These are phyloP conservation scores for Tenodera sinensis DNA, from an alignment of 2,888 invertebrate genomes.

Conservation along the genomic window DNA sequence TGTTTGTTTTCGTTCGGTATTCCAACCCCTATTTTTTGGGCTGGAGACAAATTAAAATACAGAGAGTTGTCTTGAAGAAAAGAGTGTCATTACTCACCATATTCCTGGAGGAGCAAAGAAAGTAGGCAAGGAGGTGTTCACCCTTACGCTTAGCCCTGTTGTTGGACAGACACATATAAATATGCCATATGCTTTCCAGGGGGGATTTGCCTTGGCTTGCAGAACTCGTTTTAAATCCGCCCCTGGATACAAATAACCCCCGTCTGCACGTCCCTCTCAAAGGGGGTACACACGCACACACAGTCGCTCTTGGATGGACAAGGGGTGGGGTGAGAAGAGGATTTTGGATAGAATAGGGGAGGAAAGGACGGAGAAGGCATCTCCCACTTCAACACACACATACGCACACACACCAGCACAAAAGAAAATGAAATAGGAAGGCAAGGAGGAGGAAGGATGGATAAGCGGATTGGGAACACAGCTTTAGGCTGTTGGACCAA, in stretches of 20 bases:
- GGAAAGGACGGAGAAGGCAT: not conserved
- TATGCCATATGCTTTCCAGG: not conserved
- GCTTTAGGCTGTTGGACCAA: not conserved
- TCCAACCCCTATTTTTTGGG: not conserved
- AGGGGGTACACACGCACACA: not conserved
- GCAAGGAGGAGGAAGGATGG: not conserved
- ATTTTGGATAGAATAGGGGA: not conserved
- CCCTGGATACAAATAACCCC: not conserved
- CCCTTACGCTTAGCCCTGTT: not conserved
- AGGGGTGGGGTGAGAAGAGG: not conserved
- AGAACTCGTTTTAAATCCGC: not conserved
- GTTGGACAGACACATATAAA: not conserved
- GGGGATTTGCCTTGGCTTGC: not conserved
- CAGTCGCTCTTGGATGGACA: not conserved
- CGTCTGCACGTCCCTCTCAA: not conserved
- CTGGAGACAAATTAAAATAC: not conserved
- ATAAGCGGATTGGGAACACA: not conserved
- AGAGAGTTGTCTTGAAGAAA: not conserved
- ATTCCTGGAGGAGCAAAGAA: not conserved
- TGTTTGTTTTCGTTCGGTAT: not conserved
- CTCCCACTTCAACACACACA: not conserved
- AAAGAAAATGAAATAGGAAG: not conserved
- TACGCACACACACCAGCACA: not conserved
- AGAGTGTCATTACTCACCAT: not conserved
- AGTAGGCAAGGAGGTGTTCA: not conserved